Percentiles rank a stretch among this genome's conserved stretches.
Conservation (phyloP, 2,888 invertebrate genomes). For the Cheilosia pagana region DNA sequence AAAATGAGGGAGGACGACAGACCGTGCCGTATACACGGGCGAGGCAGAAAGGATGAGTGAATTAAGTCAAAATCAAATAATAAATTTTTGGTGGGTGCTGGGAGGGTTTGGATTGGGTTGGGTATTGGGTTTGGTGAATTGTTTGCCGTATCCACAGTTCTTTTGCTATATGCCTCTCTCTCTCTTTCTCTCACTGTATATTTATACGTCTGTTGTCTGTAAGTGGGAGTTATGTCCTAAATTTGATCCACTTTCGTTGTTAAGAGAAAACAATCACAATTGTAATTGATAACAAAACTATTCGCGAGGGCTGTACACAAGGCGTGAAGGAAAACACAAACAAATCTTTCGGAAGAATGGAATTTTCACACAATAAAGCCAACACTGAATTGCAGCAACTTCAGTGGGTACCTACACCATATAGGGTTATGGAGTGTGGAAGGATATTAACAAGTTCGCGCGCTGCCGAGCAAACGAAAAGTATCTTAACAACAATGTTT, state of each 20-base stretch:
- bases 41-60: slow-evolving; percentile 8
- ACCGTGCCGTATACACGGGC: background rate
- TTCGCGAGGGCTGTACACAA: slow-evolving; percentile 15
- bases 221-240: slow-evolving; percentile 17
- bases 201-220: background rate
- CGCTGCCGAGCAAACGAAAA: slow-evolving; percentile 31
- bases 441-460: slow-evolving; percentile 44
- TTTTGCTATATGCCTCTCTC: background rate
- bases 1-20: background rate
- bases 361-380: slow-evolving; percentile 59
- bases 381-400: slow-evolving; percentile 39
- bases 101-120: background rate
- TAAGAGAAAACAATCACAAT: slow-evolving; percentile 41
- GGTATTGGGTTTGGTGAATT: background rate
- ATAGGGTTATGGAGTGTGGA: slow-evolving; percentile 1
- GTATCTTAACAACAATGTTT: slow-evolving; percentile 67
- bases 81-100: slow-evolving; percentile 43
- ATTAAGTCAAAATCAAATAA: slow-evolving; percentile 26
- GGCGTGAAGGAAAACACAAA: slow-evolving; percentile 7
- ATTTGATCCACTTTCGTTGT: slow-evolving; percentile 36
- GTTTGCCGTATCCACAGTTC: slow-evolving; percentile 7
- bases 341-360: slow-evolving; percentile 50
- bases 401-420: slow-evolving; percentile 1
- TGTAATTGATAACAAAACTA: slow-evolving; percentile 65
- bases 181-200: background rate